These are phyloP conservation scores for Brenthis ino DNA, from an alignment of 2,888 invertebrate species.

Conservation along the genomic window DNA sequence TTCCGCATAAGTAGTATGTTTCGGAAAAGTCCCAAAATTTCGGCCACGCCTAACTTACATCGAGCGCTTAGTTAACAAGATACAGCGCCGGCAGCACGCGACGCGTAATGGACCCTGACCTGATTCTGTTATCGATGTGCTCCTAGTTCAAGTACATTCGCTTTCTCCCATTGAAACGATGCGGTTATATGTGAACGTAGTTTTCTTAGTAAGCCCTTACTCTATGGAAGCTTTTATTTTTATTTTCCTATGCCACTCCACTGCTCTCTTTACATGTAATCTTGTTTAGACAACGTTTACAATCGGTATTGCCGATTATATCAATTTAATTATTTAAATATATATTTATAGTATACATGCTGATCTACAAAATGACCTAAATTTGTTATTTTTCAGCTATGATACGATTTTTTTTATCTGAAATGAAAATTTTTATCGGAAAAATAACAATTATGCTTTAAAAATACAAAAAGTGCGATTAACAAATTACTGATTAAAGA, in stretches of 20 bases:
- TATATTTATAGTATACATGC: too few species aligned
- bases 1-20: not conserved
- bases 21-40: constrained; percentile 16
- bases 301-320: too few species aligned
- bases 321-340: too few species aligned
- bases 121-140: constrained; percentile 67
- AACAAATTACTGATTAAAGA: too few species aligned
- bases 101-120: constrained; percentile 64
- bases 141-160: constrained; percentile 66
- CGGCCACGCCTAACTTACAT: constrained; percentile 34
- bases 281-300: not conserved
- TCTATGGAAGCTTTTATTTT: constrained; percentile 2
- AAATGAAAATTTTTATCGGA: too few species aligned
- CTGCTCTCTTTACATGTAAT: not conserved
- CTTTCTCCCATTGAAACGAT: constrained; percentile 49
- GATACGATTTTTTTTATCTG: too few species aligned
- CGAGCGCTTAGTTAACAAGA: constrained; percentile 33
- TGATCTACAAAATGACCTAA: too few species aligned
- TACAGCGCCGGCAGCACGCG: constrained; percentile 48
- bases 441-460: too few species aligned
- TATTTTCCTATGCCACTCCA: not conserved
- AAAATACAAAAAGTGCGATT: too few species aligned
- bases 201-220: constrained; percentile 6
- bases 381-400: too few species aligned
- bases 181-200: constrained; percentile 19